Conservation (phyloP, 1,140 invertebrate genomes). For the Bombus waltoni region DNA sequence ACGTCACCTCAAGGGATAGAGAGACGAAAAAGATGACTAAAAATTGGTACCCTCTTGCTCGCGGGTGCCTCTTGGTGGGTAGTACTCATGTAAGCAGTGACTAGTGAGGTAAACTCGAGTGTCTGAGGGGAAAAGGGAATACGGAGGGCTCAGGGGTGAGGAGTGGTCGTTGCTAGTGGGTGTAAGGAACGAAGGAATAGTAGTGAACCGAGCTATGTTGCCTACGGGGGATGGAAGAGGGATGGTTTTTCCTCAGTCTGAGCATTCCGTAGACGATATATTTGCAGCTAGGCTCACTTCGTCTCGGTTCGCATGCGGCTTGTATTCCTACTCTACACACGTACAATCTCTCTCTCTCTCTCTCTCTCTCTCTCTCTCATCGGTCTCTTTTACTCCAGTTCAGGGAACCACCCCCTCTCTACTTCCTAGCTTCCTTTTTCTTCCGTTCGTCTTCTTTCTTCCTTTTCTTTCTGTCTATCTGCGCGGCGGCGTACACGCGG, state of each 20-base stretch:
- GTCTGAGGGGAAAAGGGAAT: constrained; percentile 51
- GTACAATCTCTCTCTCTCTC: neutral
- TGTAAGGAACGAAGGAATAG: constrained; percentile 43
- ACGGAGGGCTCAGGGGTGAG: constrained; percentile 2
- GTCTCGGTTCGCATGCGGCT: constrained; percentile 66
- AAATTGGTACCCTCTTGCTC: constrained; percentile 75
- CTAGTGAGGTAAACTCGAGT: constrained; percentile 79
- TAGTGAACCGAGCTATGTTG: constrained; percentile 37
- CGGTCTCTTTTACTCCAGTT: constrained; percentile 15
- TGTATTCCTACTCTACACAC: constrained; percentile 28
- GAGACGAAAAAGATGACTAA: constrained; percentile 52
- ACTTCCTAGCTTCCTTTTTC: neutral
- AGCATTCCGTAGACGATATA: constrained; percentile 72
- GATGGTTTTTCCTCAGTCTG: constrained; percentile 74
- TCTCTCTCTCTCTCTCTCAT: neutral
- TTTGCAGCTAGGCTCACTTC: constrained; percentile 49
- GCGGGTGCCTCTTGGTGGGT: constrained; percentile 77
- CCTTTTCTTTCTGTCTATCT: constrained; percentile 26
- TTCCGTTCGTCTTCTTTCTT: neutral
- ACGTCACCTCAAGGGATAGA: constrained; percentile 32
- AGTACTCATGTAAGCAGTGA: constrained; percentile 74
- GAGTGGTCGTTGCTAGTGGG: constrained; percentile 38
- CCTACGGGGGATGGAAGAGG: constrained; percentile 54
- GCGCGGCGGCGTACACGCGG: constrained; percentile 43
- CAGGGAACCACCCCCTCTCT: neutral